Base-by-base conservation (phyloP, 64 coral and sea anemone species). In the Anthopleura sola region DNA sequence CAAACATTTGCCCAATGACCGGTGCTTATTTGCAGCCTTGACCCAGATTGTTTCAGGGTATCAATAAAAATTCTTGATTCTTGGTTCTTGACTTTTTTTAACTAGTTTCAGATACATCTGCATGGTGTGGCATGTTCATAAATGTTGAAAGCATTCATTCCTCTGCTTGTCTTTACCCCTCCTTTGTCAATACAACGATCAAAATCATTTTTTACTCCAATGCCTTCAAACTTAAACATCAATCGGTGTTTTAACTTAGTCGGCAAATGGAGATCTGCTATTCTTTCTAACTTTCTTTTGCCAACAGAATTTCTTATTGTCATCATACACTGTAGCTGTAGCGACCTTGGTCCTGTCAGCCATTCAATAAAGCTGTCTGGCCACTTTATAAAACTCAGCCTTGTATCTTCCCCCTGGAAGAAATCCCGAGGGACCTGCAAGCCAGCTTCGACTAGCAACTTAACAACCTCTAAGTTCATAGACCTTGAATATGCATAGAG, bases 391-490 rank as follows among this genome's bases (percentile, higher is more conserved):
- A 90, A 90, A 13, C 55, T 75, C 24, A 58, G 19, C 21, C 58
- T 62, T 14, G 13, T 15, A 23, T 28, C 84, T 15, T 85, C 82
- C 24, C 12, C 16, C 14, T 32, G 26, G 24, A 86, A 86, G 19
- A 86, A 29, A 75, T 86, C 85, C 36, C 5, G 23, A 75, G 39
- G 82, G 5, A 90, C 23, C 24, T 37, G 24, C 28, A 90, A 23
- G 26, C 82, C 82, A 46, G 88, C 82, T 90, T 90, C 88, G 19
- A 90, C 48, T 8, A 90, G 37, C 6, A 90, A 39, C 68, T 85
- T 49, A 46, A 90, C 33, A 11, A 90, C 36, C 47, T 85, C 83
- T 29, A 90, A 85, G 53, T 90, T 84, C 64, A 90, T 90, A 75
- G 47, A 56, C 36, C 75, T 85, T 32, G 83, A 71, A 56, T 90